Conservation (phyloP, 2,113 vertebrate genomes). For the Istiophorus platypterus region DNA sequence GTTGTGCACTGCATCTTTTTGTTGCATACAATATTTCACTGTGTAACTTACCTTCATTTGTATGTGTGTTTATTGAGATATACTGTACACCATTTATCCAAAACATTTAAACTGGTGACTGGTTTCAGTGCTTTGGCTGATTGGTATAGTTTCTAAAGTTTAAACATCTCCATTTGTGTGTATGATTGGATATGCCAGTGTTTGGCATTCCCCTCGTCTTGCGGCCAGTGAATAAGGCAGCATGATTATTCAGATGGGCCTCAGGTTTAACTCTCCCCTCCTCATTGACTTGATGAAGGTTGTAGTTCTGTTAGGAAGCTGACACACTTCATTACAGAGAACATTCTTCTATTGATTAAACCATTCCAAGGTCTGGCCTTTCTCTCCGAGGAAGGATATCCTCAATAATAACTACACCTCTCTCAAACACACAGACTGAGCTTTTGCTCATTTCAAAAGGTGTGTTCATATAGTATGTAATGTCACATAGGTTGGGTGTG, state of each 20-base stretch:
- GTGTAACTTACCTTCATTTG: background rate
- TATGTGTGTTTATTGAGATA: constrained; percentile 25
- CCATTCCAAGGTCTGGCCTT: constrained; percentile 88
- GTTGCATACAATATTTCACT: background rate
- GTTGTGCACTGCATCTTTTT: background rate
- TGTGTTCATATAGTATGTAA: background rate
- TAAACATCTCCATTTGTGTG: constrained; percentile 29
- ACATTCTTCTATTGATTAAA: constrained; percentile 95
- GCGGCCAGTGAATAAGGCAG: constrained; percentile 75
- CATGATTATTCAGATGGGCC: constrained; percentile 83
- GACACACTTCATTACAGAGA: constrained; percentile 93
- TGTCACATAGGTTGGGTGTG: background rate
- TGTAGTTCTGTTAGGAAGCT: constrained; percentile 92
- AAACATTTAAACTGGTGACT: too few relatives aligned
- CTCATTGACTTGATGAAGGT: constrained; percentile 89
- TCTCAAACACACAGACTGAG: constrained; percentile 31
- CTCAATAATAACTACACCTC: constrained; percentile 84
- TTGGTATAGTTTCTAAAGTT: background rate
- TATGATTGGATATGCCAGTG: constrained; percentile 46
- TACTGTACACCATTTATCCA: too few relatives aligned
- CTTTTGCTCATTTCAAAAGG: constrained; percentile 5
- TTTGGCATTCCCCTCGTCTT: constrained; percentile 72
- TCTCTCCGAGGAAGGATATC: constrained; percentile 79
- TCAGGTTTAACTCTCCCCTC: constrained; percentile 82
- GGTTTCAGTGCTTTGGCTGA: too few relatives aligned